Base-by-base conservation (phyloP, 2,113 vertebrate genomes). In the Chloropsis hardwickii region DNA sequence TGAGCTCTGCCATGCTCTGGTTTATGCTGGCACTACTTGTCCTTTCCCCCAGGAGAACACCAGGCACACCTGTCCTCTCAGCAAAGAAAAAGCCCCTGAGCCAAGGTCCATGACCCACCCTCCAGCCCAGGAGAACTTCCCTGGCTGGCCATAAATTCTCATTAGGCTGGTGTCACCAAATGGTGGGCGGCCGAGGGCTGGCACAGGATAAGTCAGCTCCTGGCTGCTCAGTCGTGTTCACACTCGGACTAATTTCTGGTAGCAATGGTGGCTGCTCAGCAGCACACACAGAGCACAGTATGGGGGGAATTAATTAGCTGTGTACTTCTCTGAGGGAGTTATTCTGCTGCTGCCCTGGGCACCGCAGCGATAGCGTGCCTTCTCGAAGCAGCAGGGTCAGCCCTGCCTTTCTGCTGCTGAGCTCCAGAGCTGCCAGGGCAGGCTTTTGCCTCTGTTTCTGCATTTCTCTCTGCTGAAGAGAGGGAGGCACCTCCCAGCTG, bases 301-400 rank as follows among this genome's bases (percentile, higher is more conserved):
- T 3, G 10, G 31, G 80, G 86, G 88, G 95, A 91, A 93, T 85
- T 96, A 91, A 97, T 96, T 92, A 97, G 76, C 82, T 72, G 79
- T 81, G 84, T 45, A 8, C 40, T 64, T 31, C 87, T 92, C 70
- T 0, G 11, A 79, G 84, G 92, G 89, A 94, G 84, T 48, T 76
- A 22, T 15, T 60, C 35, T 79, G 87, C 83, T 10, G 66, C 7
- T 69, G 94, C 89, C 95, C 87, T 37, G 76, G 94, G 96, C 72
- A 22, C 25, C 0, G 5, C 91, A 48, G 58, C 0, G 23, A 70
- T 47, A 74, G 44, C 0, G 3, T 6, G 60, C 47, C 82, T 79
- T 62, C 65, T 86, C 33, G 1, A n/a, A 84, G 56, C 74, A 77
- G 64, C 85, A 50, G 91, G 80, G 85, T 87, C 94, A 92, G 72